phyloP scores from a whole-genome alignment of 1,140 invertebrate genomes.

The Uloborus diversus region DNA sequence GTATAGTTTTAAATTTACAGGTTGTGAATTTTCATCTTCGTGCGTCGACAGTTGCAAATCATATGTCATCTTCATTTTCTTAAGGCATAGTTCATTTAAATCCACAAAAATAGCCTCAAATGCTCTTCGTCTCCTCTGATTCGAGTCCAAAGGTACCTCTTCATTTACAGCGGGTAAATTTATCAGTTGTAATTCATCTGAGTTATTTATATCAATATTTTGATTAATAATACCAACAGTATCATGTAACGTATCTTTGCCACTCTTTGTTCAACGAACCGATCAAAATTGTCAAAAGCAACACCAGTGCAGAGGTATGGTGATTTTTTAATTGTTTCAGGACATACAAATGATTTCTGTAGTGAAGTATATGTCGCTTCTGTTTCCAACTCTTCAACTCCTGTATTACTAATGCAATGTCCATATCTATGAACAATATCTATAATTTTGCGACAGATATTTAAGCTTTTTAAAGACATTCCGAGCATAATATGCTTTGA shows the following conservation, averaged over 20 bases:
- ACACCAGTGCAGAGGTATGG: too few species aligned
- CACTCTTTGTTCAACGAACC: too few species aligned
- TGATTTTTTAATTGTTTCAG: not conserved
- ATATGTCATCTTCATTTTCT: too few species aligned
- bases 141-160: not conserved
- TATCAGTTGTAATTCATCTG: not conserved
- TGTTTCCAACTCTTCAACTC: not conserved
- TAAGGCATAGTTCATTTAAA: too few species aligned
- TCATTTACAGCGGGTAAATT: slow-evolving; percentile 4
- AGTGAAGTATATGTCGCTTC: slow-evolving; percentile 11
- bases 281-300: too few species aligned
- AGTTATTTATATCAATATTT: too few species aligned
- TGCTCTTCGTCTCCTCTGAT: slow-evolving; percentile 5
- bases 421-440: slow-evolving; percentile 3
- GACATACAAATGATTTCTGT: slow-evolving; percentile 5
- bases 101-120: not conserved
- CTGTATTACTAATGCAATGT: slow-evolving; percentile 8
- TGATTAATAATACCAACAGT: too few species aligned
- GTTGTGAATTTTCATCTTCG: too few species aligned
- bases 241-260: too few species aligned
- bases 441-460: not conserved
- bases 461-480: not conserved
- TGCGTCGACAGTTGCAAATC: too few species aligned
- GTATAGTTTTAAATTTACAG: too few species aligned
- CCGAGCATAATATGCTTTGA: not conserved